Evolutionary conservation across 2,888 invertebrate species (phyloP), one percentile per base, ranked within the genome.

Genomic region (Parascotia fuliginaria): DNA sequence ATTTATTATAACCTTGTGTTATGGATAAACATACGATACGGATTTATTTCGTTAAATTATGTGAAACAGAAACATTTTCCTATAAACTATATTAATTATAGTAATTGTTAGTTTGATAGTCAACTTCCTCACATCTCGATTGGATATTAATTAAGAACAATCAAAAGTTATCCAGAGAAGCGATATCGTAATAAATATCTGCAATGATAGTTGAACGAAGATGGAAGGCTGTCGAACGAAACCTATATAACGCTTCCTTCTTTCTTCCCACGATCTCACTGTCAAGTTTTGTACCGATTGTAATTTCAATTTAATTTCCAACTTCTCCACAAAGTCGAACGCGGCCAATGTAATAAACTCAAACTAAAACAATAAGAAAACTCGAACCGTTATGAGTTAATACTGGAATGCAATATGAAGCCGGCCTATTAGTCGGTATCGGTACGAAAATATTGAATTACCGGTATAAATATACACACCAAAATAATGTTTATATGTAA

Each of bases 401-500:
- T 68, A 68, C 48, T 29, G 34, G 36, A 37, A 27, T 14, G 59
- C 36, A 68, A 68, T 37, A 67, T 66, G 70, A 77, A n/a, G 67
- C 70, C 58, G 62, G 55, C 68, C 68, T 74, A 74, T 77, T 73
- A 73, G 70, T 63, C 49, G 52, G n/a, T 54, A 60, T 55, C 59
- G 65, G 59, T 71, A 73, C 67, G 65, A 51, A 51, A 65, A 62
- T 73, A 73, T 73, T 70, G 70, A 73, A 78, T 85, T 84, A 83
- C 84, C 70, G 64, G 81, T 82, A 81, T 81, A 84, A 55, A 58
- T 87, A 87, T 83, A 82, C 75, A 71, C 70, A 81, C 81, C 77
- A 84, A 88, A 87, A 89, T 87, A 87, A 71, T 74, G 70, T 91
- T 89, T 88, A 89, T 91, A 92, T 91, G 92, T 94, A 93, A 94